phyloP scores from a whole-genome alignment of 2,888 invertebrate species.

The Brachyopa scutellaris region DNA sequence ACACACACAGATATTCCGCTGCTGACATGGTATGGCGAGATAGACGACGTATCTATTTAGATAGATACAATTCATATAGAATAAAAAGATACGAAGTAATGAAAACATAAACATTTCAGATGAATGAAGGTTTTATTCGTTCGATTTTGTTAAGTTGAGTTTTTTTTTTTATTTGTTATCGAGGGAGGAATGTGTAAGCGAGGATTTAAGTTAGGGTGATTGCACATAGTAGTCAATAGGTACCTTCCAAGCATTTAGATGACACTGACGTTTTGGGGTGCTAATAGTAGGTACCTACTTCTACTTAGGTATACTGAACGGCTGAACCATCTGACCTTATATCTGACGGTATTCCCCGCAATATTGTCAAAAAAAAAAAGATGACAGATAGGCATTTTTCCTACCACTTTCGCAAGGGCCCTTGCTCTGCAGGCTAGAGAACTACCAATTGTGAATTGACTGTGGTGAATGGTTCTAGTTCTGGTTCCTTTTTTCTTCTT shows the following conservation, averaged over 20 bases:
- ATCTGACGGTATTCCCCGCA: constrained; percentile 29
- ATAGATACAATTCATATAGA: constrained; percentile 65
- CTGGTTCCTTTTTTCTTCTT: constrained; percentile 26
- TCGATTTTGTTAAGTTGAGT: constrained; percentile 68
- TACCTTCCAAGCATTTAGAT: constrained; percentile 11
- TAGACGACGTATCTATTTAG: constrained; percentile 64
- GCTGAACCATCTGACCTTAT: constrained; percentile 53
- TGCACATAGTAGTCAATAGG: constrained; percentile 45
- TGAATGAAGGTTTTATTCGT: constrained; percentile 72
- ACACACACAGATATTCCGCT: constrained; percentile 14
- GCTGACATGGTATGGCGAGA: constrained; percentile 50
- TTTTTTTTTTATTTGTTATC: constrained; percentile 31
- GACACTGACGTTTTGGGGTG: constrained; percentile 54
- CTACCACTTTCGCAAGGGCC: no score
- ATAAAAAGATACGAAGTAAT: constrained; percentile 68
- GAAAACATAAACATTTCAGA: constrained; percentile 73
- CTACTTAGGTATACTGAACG: no score
- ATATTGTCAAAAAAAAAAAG: constrained; percentile 8
- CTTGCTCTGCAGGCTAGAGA: no score
- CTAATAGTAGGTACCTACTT: constrained; percentile 9
- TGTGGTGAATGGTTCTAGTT: constrained; percentile 53
- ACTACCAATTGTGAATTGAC: no score
- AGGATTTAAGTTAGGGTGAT: constrained; percentile 50
- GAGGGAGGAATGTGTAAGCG: constrained; percentile 51
- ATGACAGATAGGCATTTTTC: constrained; percentile 32